These are phyloP conservation scores for Geophilus truncorum DNA, from an alignment of 2,888 invertebrate species.

Conservation along the genomic window DNA sequence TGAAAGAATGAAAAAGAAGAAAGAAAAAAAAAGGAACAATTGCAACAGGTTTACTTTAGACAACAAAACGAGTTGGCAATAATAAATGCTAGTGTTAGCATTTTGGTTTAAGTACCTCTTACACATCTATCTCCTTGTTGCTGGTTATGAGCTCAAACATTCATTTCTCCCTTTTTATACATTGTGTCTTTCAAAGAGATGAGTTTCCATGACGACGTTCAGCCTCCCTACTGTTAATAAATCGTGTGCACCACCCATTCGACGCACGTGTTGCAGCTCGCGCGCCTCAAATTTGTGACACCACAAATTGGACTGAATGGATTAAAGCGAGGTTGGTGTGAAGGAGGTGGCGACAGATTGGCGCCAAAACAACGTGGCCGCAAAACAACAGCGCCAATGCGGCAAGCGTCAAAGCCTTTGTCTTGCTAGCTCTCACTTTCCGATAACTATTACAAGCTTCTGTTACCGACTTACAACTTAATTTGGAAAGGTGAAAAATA, in stretches of 20 bases:
- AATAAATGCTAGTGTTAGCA: neutral
- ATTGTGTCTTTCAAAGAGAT: neutral
- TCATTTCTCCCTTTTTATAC: neutral
- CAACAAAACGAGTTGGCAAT: neutral
- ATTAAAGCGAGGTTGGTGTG: constrained; percentile 21
- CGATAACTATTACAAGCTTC: neutral
- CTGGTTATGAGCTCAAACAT: neutral
- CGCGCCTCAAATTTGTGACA: constrained; percentile 27
- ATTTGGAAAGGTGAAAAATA: too few species aligned
- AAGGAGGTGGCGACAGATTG: constrained; percentile 21
- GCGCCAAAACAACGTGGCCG: constrained; percentile 18
- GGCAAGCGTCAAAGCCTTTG: neutral
- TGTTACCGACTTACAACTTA: too few species aligned
- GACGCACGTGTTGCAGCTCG: constrained; percentile 15
- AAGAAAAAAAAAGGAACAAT: neutral
- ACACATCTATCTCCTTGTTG: neutral
- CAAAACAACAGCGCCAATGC: constrained; percentile 1
- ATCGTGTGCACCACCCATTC: constrained; percentile 12
- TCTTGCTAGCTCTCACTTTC: neutral
- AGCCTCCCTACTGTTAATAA: constrained; percentile 8
- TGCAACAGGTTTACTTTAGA: neutral
- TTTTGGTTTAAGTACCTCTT: neutral
- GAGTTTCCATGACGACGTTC: constrained; percentile 2
- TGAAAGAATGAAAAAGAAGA: neutral
- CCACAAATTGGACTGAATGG: constrained; percentile 27